Base-by-base conservation (phyloP, 2,888 invertebrate genomes). In the Argyra leucocephala region DNA sequence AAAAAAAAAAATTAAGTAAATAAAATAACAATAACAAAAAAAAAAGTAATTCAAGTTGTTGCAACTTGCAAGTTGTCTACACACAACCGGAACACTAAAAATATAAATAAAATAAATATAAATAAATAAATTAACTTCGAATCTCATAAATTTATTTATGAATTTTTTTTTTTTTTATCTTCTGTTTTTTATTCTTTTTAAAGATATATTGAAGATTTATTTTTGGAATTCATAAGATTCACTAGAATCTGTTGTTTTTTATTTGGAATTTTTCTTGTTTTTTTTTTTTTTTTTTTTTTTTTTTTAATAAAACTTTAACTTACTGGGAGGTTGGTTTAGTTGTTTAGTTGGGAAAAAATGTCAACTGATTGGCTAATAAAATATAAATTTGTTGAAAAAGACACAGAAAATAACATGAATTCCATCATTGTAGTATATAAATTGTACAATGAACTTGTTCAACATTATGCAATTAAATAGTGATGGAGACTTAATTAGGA, bases 91-190 rank as follows among this genome's bases (percentile, higher is more conserved):
- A 48, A 48, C 48, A 48, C 2, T 48, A 48, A 48, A 48, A 18
- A 18, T 18, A 18, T 18, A 48, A 48, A 48, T 18, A 48, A 48
- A 18, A 48, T 18, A 48, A n/a, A 48, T 1, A 18, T 48, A 48
- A 48, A 48, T 48, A 48, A 48, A 48, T 48, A 48, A 48, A 48
- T 48, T 48, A 48, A 48, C n/a, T 48, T 48, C 48, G 48, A 48
- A 48, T 48, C 48, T 48, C 48, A 48, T 48, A 48, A 48, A 48
- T 48, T 48, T 48, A 48, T 48, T 48, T 48, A 48, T 48, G 48
- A 48, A 2, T 18, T 18, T n/a, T n/a, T 48, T n/a, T 18, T 48
- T 5, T 37, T 37, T 37, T 48, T 3, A 10, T 31, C 12, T 31
- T 31, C 12, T 31, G 3, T 31, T 31, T 6, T 31, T 6, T 31